phyloP scores from a whole-genome alignment of 1,140 invertebrate species.

The Drosophila albomicans region DNA sequence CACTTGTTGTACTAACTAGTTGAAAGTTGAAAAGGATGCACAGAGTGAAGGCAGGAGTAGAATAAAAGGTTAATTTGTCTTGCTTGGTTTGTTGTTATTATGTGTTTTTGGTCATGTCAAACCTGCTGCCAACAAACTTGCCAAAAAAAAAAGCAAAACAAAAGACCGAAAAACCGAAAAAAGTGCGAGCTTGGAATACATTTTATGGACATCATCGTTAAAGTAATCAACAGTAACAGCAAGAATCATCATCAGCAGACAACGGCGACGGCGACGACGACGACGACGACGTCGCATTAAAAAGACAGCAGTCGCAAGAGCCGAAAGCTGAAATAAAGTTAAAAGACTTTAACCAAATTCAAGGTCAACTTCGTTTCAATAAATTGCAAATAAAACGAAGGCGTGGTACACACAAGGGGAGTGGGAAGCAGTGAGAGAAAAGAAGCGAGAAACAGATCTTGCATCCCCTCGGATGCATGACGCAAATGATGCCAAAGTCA shows the following conservation, averaged over 20 bases:
- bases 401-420: conserved; percentile 11
- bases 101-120: conserved; percentile 37
- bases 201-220: conserved; percentile 81
- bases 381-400: conserved; percentile 76
- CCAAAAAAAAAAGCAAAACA: conserved; percentile 23
- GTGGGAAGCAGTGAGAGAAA: conserved; percentile 15
- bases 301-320: conserved; percentile 40
- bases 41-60: not conserved
- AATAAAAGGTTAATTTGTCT: conserved; percentile 22
- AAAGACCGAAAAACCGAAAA: not conserved
- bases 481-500: conserved; percentile 70
- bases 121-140: conserved; percentile 57
- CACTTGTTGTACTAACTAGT: conserved; percentile 17
- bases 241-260: conserved; percentile 71
- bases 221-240: conserved; percentile 79
- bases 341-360: conserved; percentile 83
- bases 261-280: conserved; percentile 35
- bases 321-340: conserved; percentile 75
- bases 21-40: not conserved
- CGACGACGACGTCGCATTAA: conserved; percentile 38
- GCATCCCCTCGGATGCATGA: conserved; percentile 57
- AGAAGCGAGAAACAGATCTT: conserved; percentile 16
- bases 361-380: conserved; percentile 82
- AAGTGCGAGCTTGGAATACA: conserved; percentile 56
- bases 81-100: conserved; percentile 5